Conservation (phyloP, 2,797 vertebrate species). For the Acestrorhynchus altus region DNA sequence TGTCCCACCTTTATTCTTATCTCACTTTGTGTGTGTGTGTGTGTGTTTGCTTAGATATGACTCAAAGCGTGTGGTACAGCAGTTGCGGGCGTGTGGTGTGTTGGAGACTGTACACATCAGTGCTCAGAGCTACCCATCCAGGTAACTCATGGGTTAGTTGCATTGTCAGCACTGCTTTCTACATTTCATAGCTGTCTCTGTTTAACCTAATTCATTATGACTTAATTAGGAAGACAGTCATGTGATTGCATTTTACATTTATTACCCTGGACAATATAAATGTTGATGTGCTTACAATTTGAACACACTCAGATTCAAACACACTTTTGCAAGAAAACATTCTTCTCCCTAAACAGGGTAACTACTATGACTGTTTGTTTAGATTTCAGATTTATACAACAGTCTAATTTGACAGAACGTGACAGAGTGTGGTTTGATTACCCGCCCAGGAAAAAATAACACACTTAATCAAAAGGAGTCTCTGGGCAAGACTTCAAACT, state of each 20-base stretch:
- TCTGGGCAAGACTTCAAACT: too few relatives aligned
- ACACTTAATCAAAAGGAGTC: too few relatives aligned
- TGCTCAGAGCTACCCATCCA: constrained; percentile 97
- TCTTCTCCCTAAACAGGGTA: too few relatives aligned
- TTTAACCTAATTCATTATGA: neutral
- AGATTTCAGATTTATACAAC: too few relatives aligned
- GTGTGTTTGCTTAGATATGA: constrained; percentile 82
- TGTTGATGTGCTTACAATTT: neutral
- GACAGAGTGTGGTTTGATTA: too few relatives aligned
- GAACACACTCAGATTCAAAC: too few relatives aligned
- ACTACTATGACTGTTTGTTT: too few relatives aligned
- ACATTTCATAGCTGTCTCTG: neutral
- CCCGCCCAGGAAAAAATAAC: too few relatives aligned
- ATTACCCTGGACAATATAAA: neutral
- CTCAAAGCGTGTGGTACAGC: constrained; percentile 91
- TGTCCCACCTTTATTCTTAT: neutral
- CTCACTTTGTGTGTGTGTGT: constrained; percentile 12
- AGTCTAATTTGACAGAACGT: too few relatives aligned
- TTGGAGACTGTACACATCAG: constrained; percentile 96
- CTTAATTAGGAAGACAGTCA: neutral
- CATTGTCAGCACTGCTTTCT: neutral
- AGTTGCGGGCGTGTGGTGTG: constrained; percentile 94
- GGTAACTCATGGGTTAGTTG: constrained; percentile 70
- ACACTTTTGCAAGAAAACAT: too few relatives aligned
- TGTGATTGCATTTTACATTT: neutral